Conservation (phyloP, 2,888 invertebrate genomes). For the Cantharis nigra region DNA sequence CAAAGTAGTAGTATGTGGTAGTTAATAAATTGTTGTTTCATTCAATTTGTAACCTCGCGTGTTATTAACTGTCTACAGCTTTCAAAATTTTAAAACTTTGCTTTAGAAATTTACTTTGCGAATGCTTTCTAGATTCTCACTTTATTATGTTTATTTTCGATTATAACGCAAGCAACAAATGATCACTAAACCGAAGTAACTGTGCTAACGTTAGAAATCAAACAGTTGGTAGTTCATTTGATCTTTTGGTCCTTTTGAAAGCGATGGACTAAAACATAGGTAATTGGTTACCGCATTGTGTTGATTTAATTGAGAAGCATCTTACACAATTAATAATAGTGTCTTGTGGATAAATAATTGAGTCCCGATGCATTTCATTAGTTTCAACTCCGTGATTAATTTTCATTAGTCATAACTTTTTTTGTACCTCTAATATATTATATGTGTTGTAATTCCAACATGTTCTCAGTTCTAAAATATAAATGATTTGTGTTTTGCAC, state of each 20-base stretch:
- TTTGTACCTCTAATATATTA: too few species aligned
- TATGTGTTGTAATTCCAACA: too few species aligned
- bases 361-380: too few species aligned
- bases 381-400: too few species aligned
- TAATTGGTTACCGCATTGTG: background rate
- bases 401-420: too few species aligned
- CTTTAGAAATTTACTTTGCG: background rate
- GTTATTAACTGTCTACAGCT: background rate
- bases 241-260: background rate
- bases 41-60: background rate
- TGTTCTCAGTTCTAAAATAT: background rate
- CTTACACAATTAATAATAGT: background rate
- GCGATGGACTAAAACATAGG: background rate
- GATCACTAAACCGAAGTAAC: background rate
- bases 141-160: background rate
- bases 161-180: background rate
- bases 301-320: background rate
- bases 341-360: too few species aligned
- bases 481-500: background rate
- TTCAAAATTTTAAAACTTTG: background rate
- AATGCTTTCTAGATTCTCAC: background rate
- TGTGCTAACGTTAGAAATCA: background rate
- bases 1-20: background rate
- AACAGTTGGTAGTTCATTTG: background rate
- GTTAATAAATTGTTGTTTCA: background rate